Conservation (phyloP, 2,113 vertebrate genomes). For the Zingel zingel region DNA sequence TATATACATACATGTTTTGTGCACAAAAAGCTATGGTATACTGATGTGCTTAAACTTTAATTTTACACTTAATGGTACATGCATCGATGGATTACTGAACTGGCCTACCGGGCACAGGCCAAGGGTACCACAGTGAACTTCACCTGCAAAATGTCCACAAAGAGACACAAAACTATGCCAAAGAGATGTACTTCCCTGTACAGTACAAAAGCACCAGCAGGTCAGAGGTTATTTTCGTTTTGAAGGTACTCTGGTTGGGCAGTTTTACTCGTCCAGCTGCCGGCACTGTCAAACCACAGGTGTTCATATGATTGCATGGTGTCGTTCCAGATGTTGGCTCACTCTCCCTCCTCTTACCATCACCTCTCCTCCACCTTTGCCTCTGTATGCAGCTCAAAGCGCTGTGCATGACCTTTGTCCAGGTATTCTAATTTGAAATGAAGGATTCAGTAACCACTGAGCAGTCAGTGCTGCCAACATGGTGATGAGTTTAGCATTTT, state of each 20-base stretch:
- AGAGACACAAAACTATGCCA: too few relatives aligned
- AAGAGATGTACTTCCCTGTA: neutral
- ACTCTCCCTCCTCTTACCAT: neutral
- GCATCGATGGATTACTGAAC: too few relatives aligned
- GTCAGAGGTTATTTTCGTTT: neutral
- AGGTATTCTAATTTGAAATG: neutral
- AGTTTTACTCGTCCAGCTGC: neutral
- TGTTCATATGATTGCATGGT: neutral
- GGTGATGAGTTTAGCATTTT: neutral
- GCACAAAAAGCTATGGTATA: too few relatives aligned
- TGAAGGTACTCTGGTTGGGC: neutral
- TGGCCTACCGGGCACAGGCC: too few relatives aligned
- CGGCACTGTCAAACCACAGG: neutral
- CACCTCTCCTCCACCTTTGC: neutral
- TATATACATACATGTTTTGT: too few relatives aligned
- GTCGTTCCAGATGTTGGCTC: constrained; percentile 8
- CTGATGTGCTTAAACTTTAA: too few relatives aligned
- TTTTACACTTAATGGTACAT: too few relatives aligned
- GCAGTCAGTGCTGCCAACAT: neutral
- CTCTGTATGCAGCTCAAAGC: neutral
- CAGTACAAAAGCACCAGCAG: neutral
- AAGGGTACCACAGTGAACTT: too few relatives aligned
- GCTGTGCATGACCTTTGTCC: neutral
- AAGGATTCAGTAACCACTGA: neutral
- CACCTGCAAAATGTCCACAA: too few relatives aligned